phyloP scores from a whole-genome alignment of 1,140 invertebrate species.

The Potamilus streckersoni region DNA sequence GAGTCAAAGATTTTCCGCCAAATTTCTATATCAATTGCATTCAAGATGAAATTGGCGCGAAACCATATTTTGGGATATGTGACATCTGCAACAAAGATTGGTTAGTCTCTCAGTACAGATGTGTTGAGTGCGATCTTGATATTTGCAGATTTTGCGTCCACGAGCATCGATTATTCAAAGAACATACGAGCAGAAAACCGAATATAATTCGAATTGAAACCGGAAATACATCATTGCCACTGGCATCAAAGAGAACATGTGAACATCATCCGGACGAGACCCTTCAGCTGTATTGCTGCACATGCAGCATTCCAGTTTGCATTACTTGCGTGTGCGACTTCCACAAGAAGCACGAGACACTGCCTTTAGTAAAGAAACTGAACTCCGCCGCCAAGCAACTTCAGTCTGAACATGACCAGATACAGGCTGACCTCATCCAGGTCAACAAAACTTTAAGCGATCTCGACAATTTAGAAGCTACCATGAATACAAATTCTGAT shows the following conservation, averaged over 20 bases:
- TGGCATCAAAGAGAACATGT: constrained; percentile 46
- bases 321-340: constrained; percentile 49
- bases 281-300: constrained; percentile 53
- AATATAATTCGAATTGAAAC: constrained; percentile 56
- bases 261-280: constrained; percentile 44
- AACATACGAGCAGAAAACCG: constrained; percentile 35
- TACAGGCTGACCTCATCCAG: constrained; percentile 33
- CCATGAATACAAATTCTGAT: constrained; percentile 25
- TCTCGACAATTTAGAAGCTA: constrained; percentile 33
- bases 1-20: constrained; percentile 56
- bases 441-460: constrained; percentile 31
- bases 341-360: constrained; percentile 50
- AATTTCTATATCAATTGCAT: constrained; percentile 61
- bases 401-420: constrained; percentile 45
- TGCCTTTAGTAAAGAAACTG: constrained; percentile 51
- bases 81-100: constrained; percentile 52
- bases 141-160: constrained; percentile 60
- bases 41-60: constrained; percentile 55
- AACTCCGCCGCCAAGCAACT: constrained; percentile 37
- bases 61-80: constrained; percentile 45
- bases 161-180: constrained; percentile 53
- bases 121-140: constrained; percentile 58
- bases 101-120: constrained; percentile 54
- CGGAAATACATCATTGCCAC: constrained; percentile 20
- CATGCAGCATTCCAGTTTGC: constrained; percentile 50